These are phyloP conservation scores for Palythoa heliodiscus DNA, from an alignment of 92 coral and sea anemone species.

Conservation along the genomic window DNA sequence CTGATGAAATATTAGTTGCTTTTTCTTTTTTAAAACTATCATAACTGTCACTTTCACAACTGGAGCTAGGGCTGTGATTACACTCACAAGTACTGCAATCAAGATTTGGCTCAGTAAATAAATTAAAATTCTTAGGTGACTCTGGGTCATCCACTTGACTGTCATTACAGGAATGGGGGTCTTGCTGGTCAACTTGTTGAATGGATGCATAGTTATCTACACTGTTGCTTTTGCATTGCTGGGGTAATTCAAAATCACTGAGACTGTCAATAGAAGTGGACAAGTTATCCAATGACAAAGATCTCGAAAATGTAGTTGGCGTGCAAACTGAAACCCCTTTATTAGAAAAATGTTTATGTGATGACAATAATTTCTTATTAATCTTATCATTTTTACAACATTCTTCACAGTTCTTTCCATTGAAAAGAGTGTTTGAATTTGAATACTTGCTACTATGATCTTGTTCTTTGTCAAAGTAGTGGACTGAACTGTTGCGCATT, in stretches of 20 bases:
- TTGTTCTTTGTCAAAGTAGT: neutral
- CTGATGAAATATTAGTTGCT: neutral
- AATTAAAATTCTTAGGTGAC: neutral
- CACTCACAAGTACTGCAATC: neutral
- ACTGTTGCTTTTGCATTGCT: neutral
- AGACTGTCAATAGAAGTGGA: constrained; percentile 55
- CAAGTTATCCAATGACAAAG: neutral
- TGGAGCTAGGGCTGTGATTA: neutral
- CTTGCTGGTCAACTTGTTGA: neutral
- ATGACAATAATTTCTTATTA: neutral
- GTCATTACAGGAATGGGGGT: neutral
- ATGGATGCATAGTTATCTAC: neutral
- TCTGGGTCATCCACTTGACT: neutral
- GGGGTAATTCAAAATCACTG: constrained; percentile 59
- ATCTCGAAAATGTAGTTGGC: neutral
- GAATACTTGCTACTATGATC: neutral
- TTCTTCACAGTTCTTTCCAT: neutral
- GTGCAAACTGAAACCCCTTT: neutral
- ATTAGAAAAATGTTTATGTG: neutral
- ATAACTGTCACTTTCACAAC: neutral
- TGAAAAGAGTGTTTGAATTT: neutral
- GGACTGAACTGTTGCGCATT: neutral
- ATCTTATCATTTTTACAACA: neutral
- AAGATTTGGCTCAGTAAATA: neutral
- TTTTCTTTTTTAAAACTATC: neutral